A percentile compares a stretch with the other conserved stretches of the same genome.
phyloP scores from a whole-genome alignment of 2,797 vertebrate species.

The Kryptolebias ocellatus region DNA sequence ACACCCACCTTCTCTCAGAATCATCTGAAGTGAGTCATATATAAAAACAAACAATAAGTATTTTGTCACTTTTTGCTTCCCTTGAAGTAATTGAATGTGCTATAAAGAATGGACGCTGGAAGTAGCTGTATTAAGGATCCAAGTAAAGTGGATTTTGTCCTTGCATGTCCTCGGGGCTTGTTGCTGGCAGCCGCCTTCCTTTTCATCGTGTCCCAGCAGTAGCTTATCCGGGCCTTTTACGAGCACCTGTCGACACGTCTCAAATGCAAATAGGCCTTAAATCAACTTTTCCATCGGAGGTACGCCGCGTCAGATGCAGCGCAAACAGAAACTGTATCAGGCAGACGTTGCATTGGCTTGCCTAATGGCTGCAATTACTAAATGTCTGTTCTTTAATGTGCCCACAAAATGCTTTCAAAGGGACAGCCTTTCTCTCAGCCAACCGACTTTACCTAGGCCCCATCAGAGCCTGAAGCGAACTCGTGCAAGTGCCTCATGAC shows the following conservation, averaged over 20 bases:
- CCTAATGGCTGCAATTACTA: neutral
- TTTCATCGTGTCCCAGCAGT: constrained; percentile 36
- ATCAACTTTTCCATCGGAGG: neutral
- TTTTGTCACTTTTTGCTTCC: too few species aligned
- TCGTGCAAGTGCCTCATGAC: constrained; percentile 63
- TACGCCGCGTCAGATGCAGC: neutral
- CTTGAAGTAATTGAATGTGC: too few species aligned
- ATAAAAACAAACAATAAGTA: too few species aligned
- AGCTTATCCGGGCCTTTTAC: constrained; percentile 43
- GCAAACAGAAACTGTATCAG: neutral
- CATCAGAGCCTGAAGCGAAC: constrained; percentile 51
- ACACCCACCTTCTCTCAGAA: too few species aligned
- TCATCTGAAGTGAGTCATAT: too few species aligned
- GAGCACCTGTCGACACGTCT: constrained; percentile 17
- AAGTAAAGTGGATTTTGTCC: constrained; percentile 9
- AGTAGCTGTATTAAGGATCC: too few species aligned
- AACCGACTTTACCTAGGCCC: constrained; percentile 28
- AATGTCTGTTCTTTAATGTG: too few species aligned
- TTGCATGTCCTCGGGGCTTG: constrained; percentile 19
- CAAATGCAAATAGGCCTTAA: constrained; percentile 1
- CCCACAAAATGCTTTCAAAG: neutral
- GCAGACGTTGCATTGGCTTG: too few species aligned
- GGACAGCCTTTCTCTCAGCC: constrained; percentile 35
- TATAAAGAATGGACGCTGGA: neutral
- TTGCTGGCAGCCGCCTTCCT: constrained; percentile 17